These are phyloP conservation scores for Patiria miniata DNA, from an alignment of 35 echinoderm and acorn worm genomes.

Conservation along the genomic window DNA sequence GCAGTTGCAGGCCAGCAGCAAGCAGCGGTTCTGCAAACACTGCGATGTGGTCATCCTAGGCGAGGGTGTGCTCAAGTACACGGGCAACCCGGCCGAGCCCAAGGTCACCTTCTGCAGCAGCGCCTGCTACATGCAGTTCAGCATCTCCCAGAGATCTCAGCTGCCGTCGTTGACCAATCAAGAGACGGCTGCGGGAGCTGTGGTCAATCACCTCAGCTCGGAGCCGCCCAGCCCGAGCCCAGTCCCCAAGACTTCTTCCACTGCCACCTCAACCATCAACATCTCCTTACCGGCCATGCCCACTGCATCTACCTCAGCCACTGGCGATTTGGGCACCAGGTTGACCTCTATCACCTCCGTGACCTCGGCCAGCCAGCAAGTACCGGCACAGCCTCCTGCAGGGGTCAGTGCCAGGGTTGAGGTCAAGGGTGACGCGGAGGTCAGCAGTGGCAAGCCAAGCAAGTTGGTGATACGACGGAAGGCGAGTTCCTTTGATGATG, in stretches of 20 bases:
- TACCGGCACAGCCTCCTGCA: conserved; percentile 1
- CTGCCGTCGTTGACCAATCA: neutral
- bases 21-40: conserved; percentile 84
- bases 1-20: neutral
- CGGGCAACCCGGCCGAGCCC: conserved; percentile 56
- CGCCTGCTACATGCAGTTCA: conserved; percentile 95
- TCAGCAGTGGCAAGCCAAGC: conserved; percentile 29
- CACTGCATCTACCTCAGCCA: neutral
- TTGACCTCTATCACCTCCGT: neutral
- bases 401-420: neutral
- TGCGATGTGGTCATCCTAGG: conserved; percentile 90
- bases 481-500: conserved; percentile 46
- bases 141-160: conserved; percentile 78
- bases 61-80: conserved; percentile 77
- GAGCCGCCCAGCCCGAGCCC: conserved; percentile 31
- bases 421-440: conserved; percentile 48
- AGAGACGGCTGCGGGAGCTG: conserved; percentile 37
- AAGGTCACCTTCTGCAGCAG: conserved; percentile 90
- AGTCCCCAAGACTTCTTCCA: conserved; percentile 43
- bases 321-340: neutral
- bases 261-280: neutral
- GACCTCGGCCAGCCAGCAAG: conserved; percentile 16
- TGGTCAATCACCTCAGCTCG: conserved; percentile 69
- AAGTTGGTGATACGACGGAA: conserved; percentile 37
- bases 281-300: conserved; percentile 30